phyloP scores from a whole-genome alignment of 2,888 invertebrate genomes.

The Protonemura montana region DNA sequence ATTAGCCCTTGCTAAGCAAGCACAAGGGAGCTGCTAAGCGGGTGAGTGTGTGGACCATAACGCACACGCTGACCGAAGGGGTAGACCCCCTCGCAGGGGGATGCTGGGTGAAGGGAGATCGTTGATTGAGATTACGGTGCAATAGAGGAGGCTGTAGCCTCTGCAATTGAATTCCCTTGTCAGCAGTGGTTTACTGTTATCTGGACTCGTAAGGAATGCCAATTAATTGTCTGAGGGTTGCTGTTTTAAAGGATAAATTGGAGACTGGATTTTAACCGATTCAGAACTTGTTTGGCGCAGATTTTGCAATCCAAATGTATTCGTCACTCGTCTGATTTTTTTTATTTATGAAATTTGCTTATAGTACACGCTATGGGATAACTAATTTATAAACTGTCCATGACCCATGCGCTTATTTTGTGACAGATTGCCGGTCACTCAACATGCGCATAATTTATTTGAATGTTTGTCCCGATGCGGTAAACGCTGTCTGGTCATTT shows the following conservation, averaged over 20 bases:
- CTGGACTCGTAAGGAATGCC: neutral
- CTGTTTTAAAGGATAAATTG: neutral
- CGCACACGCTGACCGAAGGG: constrained; percentile 14
- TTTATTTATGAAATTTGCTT: too few relatives aligned
- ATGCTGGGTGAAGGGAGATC: constrained; percentile 7
- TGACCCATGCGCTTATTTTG: neutral
- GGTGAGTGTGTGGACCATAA: neutral
- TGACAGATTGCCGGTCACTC: neutral
- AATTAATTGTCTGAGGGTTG: neutral
- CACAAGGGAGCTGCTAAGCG: neutral
- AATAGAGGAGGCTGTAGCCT: neutral
- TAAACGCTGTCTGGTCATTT: neutral
- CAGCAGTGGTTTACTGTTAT: neutral
- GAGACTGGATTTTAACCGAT: neutral
- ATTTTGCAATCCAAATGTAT: neutral
- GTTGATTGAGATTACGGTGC: neutral
- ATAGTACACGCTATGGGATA: too few relatives aligned
- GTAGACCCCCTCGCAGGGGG: neutral
- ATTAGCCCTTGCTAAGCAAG: neutral
- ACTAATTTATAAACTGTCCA: too few relatives aligned
- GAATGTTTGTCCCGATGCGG: neutral
- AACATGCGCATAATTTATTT: neutral
- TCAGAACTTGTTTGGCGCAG: neutral
- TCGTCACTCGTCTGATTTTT: too few relatives aligned
- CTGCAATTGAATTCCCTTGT: neutral